Percentiles rank a stretch among this genome's conserved stretches.
phyloP scores from a whole-genome alignment of 2,888 invertebrate genomes.

The Rotaria socialis region DNA sequence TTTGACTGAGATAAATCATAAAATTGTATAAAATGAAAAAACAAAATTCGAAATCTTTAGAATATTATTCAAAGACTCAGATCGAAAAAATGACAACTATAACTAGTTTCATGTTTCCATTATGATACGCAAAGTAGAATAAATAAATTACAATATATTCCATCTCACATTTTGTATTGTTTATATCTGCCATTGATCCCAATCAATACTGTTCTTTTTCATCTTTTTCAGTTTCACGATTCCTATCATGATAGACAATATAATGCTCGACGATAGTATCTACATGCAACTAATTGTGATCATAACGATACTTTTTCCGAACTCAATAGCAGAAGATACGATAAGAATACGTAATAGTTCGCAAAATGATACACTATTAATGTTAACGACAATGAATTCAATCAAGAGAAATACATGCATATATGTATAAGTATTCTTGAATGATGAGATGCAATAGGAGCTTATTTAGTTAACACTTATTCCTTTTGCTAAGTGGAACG shows the following conservation, averaged over 20 bases:
- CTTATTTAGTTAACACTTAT: background rate
- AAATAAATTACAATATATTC: too few relatives aligned
- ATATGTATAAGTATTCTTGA: background rate
- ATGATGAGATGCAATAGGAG: background rate
- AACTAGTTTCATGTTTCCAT: too few relatives aligned
- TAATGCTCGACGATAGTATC: background rate
- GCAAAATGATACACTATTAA: background rate
- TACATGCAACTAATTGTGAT: background rate
- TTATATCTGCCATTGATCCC: background rate
- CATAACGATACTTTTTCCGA: background rate
- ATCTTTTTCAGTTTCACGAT: background rate
- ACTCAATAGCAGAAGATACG: background rate
- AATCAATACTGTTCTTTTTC: background rate
- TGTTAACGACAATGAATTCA: background rate
- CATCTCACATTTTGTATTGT: background rate
- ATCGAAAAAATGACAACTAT: too few relatives aligned
- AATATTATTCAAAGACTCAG: too few relatives aligned
- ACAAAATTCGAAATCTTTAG: too few relatives aligned
- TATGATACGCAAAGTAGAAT: too few relatives aligned
- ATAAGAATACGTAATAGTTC: conserved; percentile 11
- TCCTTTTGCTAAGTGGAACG: background rate
- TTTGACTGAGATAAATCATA: too few relatives aligned
- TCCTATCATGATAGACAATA: background rate
- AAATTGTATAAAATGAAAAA: too few relatives aligned
- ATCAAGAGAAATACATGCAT: background rate